Base-by-base conservation (phyloP, 2,888 invertebrate genomes). In the Ichneumoninae sp. region DNA sequence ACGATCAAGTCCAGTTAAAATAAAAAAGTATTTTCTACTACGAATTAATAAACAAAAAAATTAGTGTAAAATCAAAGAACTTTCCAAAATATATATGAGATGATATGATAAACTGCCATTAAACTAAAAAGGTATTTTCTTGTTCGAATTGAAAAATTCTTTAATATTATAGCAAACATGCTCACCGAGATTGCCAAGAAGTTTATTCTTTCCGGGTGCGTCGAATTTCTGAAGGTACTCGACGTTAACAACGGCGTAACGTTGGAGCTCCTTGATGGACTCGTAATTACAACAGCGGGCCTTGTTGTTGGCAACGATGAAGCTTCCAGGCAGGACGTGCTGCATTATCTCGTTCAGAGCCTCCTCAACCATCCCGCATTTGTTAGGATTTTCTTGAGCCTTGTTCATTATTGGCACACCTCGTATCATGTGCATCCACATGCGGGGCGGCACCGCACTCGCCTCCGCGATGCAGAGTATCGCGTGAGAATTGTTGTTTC, bases 391-490 rank as follows among this genome's bases (percentile, higher is more conserved):
- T 54, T 80, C 85, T 36, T 91, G 89, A 8, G 74, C 68, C 60
- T 91, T 92, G 16, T 89, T 92, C n/a, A 91, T 92, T 87, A 91
- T 91, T 54, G 92, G 91, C 65, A 91, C 85, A 30, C 92, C 88
- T 76, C 90, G 85, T 7, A 94, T 90, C 84, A 94, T 91, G 69
- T 94, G 94, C 26, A 94, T 89, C 94, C 94, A 94, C 88, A 94
- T 94, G 47, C 94, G 91, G 50, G 94, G 94, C 44, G 94, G 94
- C 85, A 94, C 90, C 7, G 91, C 90, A 85, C 91, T 92, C 57
- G 95, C 95, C 92, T 96, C 96, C 26, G 96, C 96, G 6, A 96
- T 94, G 94, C 96, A 96, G 26, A 96, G 92, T 89, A 96, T 95
- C 80, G 95, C 94, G 81, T 95, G 95, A 76, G 95, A 95, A 89